Evolutionary conservation across 2,113 vertebrate species (phyloP).

Genomic region (Xenopus borealis): DNA sequence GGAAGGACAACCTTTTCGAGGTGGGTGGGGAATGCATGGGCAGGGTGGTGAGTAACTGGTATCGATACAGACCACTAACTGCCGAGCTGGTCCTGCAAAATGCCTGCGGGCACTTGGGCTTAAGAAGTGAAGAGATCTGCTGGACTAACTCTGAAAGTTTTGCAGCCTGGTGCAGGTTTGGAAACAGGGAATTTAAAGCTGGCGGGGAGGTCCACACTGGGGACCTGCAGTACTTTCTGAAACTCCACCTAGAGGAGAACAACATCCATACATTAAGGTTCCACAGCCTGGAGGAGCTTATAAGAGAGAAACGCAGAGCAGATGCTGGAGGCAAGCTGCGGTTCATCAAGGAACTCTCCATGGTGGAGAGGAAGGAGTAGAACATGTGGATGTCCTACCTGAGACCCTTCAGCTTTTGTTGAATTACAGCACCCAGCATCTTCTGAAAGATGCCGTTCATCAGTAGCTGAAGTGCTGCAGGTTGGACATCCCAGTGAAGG

Average conservation of each 20-base stretch:
- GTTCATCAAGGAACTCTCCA: slow-evolving; percentile 85
- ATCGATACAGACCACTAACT: slow-evolving; percentile 91
- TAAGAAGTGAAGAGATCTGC: slow-evolving; percentile 90
- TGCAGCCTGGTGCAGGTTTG: slow-evolving; percentile 98
- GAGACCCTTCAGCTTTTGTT: no score
- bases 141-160: slow-evolving; percentile 99
- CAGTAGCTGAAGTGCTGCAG: slow-evolving; percentile 40
- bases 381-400: no score
- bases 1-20: slow-evolving; percentile 91
- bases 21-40: slow-evolving; percentile 82
- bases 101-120: slow-evolving; percentile 89
- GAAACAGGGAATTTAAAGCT: slow-evolving; percentile 96
- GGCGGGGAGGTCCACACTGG: slow-evolving; percentile 85
- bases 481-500: slow-evolving; percentile 60
- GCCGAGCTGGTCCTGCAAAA: slow-evolving; percentile 96
- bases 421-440: neutral
- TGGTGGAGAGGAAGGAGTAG: slow-evolving; percentile 81
- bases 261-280: slow-evolving; percentile 90
- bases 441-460: neutral
- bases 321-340: slow-evolving; percentile 85
- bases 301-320: slow-evolving; percentile 89
- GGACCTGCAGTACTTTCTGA: slow-evolving; percentile 86
- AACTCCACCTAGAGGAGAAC: slow-evolving; percentile 86
- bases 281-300: slow-evolving; percentile 94
- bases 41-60: slow-evolving; percentile 93